Percentiles rank a stretch among this genome's conserved stretches.
These are phyloP conservation scores for Anthoscopus minutus DNA, from an alignment of 2,113 vertebrate genomes.

Conservation along the genomic window DNA sequence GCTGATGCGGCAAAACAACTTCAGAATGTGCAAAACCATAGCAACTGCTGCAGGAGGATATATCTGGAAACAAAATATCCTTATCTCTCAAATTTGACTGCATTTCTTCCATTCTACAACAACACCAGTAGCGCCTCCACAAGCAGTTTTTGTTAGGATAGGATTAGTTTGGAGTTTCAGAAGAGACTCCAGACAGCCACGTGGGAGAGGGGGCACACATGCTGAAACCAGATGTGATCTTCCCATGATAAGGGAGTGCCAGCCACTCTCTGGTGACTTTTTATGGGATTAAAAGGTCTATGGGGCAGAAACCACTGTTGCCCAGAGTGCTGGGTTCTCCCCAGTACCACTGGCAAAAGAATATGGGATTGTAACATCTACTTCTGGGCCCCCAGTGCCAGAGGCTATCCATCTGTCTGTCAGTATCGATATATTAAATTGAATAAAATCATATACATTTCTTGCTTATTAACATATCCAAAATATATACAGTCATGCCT, in stretches of 20 bases:
- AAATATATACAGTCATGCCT: neutral
- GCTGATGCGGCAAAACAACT: slow-evolving; percentile 3
- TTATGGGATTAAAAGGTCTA: neutral
- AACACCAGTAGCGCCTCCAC: neutral
- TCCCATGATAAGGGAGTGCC: neutral
- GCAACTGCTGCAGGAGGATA: neutral
- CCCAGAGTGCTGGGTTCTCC: neutral
- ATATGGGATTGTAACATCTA: accelerated
- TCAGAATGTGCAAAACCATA: slow-evolving; percentile 25
- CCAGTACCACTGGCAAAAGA: neutral
- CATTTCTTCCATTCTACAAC: neutral
- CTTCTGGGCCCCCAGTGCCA: neutral
- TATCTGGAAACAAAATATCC: neutral
- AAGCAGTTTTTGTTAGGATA: neutral
- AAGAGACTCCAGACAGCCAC: neutral
- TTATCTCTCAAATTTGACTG: neutral
- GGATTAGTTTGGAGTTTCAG: neutral
- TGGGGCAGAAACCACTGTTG: neutral
- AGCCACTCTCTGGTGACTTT: neutral
- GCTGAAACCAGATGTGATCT: neutral
- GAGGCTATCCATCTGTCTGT: neutral
- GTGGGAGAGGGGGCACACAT: neutral
- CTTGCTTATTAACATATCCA: neutral
- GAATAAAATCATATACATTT: neutral
- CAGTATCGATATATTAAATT: neutral